A percentile compares a stretch with the other conserved stretches of the same genome.
Evolutionary conservation across 1,140 invertebrate genomes (phyloP).

Genomic region (Bombus turneri): DNA sequence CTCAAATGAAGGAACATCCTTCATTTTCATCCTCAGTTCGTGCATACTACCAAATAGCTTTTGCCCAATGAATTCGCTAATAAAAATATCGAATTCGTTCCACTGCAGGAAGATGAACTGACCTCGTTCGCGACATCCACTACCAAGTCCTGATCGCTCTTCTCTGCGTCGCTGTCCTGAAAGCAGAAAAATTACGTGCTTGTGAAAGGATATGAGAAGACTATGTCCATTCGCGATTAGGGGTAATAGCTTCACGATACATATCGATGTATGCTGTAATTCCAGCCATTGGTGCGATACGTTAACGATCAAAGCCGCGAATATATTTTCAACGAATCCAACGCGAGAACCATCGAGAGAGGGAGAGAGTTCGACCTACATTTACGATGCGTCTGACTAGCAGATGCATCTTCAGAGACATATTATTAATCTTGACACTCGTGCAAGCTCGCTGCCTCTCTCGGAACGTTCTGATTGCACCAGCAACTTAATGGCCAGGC

Average conservation of each 20-base stretch:
- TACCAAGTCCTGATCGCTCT: slow-evolving; percentile 94
- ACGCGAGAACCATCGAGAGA: background rate
- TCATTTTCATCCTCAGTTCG: slow-evolving; percentile 22
- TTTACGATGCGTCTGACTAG: slow-evolving; percentile 32
- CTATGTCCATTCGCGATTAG: background rate
- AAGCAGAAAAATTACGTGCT: slow-evolving; percentile 68
- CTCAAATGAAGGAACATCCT: background rate
- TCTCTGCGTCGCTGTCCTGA: slow-evolving; percentile 90
- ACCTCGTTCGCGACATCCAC: slow-evolving; percentile 96
- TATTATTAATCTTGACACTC: slow-evolving; percentile 68
- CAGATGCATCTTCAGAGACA: slow-evolving; percentile 62
- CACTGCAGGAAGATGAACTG: slow-evolving; percentile 53
- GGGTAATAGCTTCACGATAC: background rate
- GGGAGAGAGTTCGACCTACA: slow-evolving; percentile 56
- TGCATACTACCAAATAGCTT: background rate
- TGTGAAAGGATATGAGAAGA: background rate
- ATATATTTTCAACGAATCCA: slow-evolving; percentile 23
- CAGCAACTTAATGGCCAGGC: slow-evolving; percentile 64
- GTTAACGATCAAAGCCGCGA: slow-evolving; percentile 25
- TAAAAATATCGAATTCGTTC: background rate
- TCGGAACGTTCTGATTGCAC: slow-evolving; percentile 59
- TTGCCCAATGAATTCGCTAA: slow-evolving; percentile 11
- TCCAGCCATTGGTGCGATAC: background rate
- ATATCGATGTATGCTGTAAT: background rate
- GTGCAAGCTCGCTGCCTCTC: slow-evolving; percentile 11